Evolutionary conservation across 30 jellyfish, hydroid and myxozoan species (phyloP).

Genomic region (Catostylus mosaicus): DNA sequence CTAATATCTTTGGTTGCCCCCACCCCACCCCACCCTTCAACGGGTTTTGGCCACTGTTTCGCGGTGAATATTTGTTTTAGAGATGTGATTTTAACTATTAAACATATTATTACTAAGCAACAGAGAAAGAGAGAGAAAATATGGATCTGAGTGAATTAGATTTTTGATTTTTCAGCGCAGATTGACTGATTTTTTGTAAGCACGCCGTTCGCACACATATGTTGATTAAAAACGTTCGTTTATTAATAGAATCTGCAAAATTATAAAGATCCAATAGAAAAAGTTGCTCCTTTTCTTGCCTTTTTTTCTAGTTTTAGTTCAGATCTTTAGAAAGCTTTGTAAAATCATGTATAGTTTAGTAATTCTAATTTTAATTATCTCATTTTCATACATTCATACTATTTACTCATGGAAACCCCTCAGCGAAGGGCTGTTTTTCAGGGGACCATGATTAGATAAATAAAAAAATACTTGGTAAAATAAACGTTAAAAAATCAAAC

Average conservation of each 20-base stretch:
- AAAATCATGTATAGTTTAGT: too few relatives aligned
- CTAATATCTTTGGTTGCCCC: too few relatives aligned
- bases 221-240: neutral
- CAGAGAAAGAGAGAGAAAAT: neutral
- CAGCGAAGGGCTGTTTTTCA: too few relatives aligned
- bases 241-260: neutral
- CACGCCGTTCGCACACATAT: slow-evolving; percentile 25
- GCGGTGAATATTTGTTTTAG: neutral
- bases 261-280: neutral
- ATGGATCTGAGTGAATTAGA: neutral
- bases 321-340: too few relatives aligned
- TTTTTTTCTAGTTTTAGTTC: too few relatives aligned
- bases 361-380: too few relatives aligned
- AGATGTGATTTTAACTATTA: slow-evolving; percentile 1
- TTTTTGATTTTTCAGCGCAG: slow-evolving; percentile 25
- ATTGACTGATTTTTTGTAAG: slow-evolving; percentile 18
- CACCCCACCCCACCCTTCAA: too few relatives aligned
- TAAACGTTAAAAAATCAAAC: too few relatives aligned
- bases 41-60: neutral
- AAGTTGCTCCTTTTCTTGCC: neutral
- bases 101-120: neutral
- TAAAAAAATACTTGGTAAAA: too few relatives aligned
- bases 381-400: too few relatives aligned
- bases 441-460: too few relatives aligned
- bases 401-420: too few relatives aligned